Evolutionary conservation across 2,888 invertebrate genomes (phyloP), one percentile per base, ranked within the genome.

Genomic region (Stictocephala bisonia): DNA sequence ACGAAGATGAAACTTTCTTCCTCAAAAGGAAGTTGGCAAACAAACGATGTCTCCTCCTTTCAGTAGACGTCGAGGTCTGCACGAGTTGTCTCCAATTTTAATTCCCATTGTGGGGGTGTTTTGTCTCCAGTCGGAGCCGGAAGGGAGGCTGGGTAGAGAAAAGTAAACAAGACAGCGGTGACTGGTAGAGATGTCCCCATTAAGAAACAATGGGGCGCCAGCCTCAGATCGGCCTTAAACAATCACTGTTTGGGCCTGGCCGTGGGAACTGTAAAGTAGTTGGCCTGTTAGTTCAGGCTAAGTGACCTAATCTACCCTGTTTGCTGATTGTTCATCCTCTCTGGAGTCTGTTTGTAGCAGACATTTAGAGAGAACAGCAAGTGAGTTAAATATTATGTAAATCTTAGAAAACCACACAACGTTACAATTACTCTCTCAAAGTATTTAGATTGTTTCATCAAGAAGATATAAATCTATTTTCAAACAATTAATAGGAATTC

Each of bases 241-340:
- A 60, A 64, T 64, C 64, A 64, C 64, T 64, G 64, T 64, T 64
- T 64, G 41, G 44, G 64, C 41, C 41, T 44, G 15, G 44, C 15
- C 64, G 64, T 64, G 64, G 64, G 64, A 64, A 64, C 64, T 26
- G 22, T n/a, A n/a, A n/a, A n/a, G n/a, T n/a, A n/a, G 20, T 22
- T 44, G 26, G 40, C 64, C 64, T 64, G 64, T 64, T 64, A 41
- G 64, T 64, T 26, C 64, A 64, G 64, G 64, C 64, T 64, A 64
- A 64, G 64, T 64, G 64, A 64, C 64, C 64, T 64, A 64, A 64
- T 64, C 64, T 40, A 18, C 41, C 44, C 44, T 64, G 44, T 64
- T 64, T 64, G 64, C 64, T 24, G 27, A 64, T 44, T 64, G 26
- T 64, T 27, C 20, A 22, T 29, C 60, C 15, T n/a, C n/a, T n/a